Evolutionary conservation across 1,140 invertebrate genomes (phyloP).

Genomic region (Popillia japonica): DNA sequence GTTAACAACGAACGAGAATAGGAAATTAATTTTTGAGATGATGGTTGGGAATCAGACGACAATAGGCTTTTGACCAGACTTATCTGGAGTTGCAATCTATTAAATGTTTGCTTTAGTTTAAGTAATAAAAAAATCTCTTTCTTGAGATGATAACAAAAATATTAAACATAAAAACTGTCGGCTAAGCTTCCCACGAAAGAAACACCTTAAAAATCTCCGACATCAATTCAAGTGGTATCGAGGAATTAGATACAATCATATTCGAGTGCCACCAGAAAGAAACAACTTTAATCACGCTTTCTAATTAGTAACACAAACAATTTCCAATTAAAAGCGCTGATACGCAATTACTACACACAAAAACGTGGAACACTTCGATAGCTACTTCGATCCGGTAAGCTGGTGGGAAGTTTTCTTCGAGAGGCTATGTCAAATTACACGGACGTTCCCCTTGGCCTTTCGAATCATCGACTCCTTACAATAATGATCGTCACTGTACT

Average conservation of each 20-base stretch:
- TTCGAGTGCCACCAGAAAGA: background rate
- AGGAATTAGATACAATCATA: background rate
- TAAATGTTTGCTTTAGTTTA: no score
- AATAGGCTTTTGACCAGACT: no score
- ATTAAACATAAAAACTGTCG: no score
- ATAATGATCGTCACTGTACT: background rate
- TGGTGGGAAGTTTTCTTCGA: background rate
- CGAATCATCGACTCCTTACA: background rate
- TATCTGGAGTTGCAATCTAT: no score
- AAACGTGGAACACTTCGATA: background rate
- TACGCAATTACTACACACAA: background rate
- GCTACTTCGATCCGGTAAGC: background rate
- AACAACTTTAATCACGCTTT: background rate
- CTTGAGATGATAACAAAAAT: no score
- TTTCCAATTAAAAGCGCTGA: background rate
- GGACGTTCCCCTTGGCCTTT: background rate
- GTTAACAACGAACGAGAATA: background rate
- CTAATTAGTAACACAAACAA: slow-evolving; percentile 1
- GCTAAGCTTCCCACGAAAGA: no score
- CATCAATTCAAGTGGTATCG: no score
- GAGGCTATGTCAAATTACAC: background rate
- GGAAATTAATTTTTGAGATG: background rate
- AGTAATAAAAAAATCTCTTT: no score
- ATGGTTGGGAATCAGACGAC: background rate
- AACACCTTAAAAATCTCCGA: no score